Conservation (phyloP, 2,797 vertebrate species). For the Gadopsis marmoratus region DNA sequence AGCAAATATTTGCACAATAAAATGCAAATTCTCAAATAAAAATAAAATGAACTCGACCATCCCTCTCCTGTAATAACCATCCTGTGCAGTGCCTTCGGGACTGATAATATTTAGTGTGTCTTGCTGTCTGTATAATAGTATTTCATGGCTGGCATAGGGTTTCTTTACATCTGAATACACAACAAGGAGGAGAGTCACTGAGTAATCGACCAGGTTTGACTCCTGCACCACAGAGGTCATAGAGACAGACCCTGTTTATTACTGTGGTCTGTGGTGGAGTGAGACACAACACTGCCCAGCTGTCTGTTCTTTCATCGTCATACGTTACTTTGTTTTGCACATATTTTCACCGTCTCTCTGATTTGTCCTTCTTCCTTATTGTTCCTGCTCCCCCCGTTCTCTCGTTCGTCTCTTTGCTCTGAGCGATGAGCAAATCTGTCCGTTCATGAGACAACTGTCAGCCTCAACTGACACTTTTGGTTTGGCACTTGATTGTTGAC, state of each 20-base stretch:
- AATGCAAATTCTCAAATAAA: neutral
- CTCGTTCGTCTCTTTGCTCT: neutral
- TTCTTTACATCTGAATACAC: slow-evolving; percentile 48
- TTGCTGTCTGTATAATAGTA: slow-evolving; percentile 2
- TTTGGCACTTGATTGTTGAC: neutral
- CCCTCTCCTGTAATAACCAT: neutral
- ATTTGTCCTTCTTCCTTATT: neutral
- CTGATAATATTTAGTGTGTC: neutral
- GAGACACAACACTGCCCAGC: neutral
- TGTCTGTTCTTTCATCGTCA: neutral
- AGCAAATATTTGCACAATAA: neutral
- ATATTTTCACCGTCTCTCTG: neutral
- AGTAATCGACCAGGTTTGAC: slow-evolving; percentile 64
- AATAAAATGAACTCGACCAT: neutral
- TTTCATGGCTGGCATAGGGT: slow-evolving; percentile 18
- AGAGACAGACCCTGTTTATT: slow-evolving; percentile 57
- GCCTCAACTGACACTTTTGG: neutral
- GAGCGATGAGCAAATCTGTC: neutral
- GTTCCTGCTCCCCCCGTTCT: neutral
- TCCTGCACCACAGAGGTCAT: slow-evolving; percentile 70
- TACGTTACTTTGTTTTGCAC: neutral
- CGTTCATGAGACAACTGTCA: neutral
- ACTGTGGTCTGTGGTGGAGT: slow-evolving; percentile 41
- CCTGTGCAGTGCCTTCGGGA: neutral
- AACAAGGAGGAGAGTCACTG: slow-evolving; percentile 15